Percentiles rank a stretch among this genome's conserved stretches.
Evolutionary conservation across 2,888 invertebrate genomes (phyloP).

Genomic region (Stegana nigrithorax): DNA sequence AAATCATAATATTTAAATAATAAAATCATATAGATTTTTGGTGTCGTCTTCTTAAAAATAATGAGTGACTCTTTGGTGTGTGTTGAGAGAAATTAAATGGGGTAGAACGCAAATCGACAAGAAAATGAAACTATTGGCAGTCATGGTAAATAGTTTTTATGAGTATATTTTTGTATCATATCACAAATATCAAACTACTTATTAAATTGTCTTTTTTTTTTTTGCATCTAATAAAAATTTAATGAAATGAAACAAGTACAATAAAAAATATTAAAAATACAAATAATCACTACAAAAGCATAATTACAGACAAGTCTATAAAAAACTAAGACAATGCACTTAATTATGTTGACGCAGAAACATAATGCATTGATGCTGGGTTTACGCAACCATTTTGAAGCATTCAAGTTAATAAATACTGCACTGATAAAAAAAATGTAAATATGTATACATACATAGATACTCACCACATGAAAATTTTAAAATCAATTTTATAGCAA

Average conservation of each 20-base stretch:
- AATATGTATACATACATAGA: neutral
- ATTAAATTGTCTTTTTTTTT: neutral
- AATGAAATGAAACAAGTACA: constrained; percentile 15
- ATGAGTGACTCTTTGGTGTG: constrained; percentile 11
- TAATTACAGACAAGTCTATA: too few species aligned
- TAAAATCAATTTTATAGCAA: too few species aligned
- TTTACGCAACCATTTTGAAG: too few species aligned
- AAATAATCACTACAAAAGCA: too few species aligned
- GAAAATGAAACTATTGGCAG: constrained; percentile 4
- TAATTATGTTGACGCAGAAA: too few species aligned
- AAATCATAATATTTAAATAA: too few species aligned
- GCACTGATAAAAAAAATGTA: constrained; percentile 5
- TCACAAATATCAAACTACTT: neutral
- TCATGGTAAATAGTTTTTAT: neutral
- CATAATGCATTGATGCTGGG: too few species aligned
- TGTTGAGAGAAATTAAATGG: neutral
- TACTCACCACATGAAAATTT: too few species aligned
- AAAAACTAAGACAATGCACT: too few species aligned
- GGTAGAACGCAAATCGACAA: neutral
- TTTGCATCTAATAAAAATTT: constrained; percentile 25
- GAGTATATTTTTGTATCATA: neutral
- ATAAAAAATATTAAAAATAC: constrained; percentile 25
- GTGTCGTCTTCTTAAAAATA: too few species aligned
- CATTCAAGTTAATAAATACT: too few species aligned
- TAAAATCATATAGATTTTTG: too few species aligned